Conservation (phyloP, 2,113 vertebrate genomes). For the Corythaeola cristata region DNA sequence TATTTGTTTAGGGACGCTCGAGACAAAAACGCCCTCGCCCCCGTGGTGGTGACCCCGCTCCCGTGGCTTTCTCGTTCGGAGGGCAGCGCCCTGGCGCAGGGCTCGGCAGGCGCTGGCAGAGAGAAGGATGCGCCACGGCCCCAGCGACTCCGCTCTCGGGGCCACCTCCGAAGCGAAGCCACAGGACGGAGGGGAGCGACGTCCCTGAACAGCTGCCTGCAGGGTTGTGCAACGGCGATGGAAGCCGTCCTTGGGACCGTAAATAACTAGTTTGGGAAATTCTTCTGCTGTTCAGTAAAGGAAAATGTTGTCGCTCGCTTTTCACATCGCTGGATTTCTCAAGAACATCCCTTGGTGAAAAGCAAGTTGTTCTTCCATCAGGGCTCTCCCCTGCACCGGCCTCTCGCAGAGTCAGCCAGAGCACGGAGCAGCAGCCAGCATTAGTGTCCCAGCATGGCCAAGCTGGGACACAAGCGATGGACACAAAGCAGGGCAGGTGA, state of each 20-base stretch:
- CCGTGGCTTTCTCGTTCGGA: neutral
- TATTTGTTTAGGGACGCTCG: neutral
- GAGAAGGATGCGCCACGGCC: neutral
- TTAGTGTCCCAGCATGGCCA: neutral
- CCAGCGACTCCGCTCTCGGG: accelerated
- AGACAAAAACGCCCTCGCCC: neutral
- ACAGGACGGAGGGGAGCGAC: neutral
- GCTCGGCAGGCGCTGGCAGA: neutral
- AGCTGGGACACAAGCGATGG: accelerated
- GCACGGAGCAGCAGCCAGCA: accelerated
- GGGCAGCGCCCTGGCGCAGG: neutral
- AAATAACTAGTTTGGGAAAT: neutral
- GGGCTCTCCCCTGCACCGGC: neutral
- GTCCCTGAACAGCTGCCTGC: neutral
- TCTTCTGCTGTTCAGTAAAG: neutral
- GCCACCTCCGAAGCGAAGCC: neutral
- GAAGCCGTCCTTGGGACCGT: neutral
- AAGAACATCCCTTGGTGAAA: neutral
- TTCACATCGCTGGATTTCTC: neutral
- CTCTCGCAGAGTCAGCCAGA: accelerated
- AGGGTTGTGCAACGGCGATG: neutral
- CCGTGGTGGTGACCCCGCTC: accelerated
- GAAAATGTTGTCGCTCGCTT: neutral
- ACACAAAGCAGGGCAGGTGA: neutral
- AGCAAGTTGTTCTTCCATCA: neutral